Percentiles rank a stretch among this genome's conserved stretches.
Conservation (phyloP, 1,140 invertebrate species). For the Drosophila micromelanica region DNA sequence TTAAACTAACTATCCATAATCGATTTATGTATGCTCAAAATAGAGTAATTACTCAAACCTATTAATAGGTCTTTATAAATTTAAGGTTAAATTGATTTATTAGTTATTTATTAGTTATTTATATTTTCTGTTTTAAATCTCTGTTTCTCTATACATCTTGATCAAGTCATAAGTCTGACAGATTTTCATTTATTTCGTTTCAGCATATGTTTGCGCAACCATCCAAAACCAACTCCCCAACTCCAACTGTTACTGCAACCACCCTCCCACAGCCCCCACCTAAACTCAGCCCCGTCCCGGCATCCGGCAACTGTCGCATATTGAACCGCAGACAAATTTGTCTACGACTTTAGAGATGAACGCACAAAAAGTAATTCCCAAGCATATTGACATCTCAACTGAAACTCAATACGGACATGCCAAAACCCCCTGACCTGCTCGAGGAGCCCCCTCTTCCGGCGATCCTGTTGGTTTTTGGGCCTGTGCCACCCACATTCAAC, state of each 20-base stretch:
- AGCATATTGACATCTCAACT: conserved; percentile 75
- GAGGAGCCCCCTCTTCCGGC: too few relatives aligned
- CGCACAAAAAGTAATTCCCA: conserved; percentile 42
- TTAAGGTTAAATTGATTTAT: too few relatives aligned
- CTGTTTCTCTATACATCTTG: background rate
- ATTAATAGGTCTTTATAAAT: too few relatives aligned
- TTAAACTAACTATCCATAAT: too few relatives aligned
- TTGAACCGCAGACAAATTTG: conserved; percentile 80
- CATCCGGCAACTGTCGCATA: conserved; percentile 63
- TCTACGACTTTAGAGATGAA: conserved; percentile 72
- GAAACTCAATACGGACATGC: conserved; percentile 63
- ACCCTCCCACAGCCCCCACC: background rate
- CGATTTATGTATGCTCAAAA: too few relatives aligned
- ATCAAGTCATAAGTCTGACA: background rate
- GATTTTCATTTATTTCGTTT: background rate
- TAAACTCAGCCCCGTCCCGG: background rate
- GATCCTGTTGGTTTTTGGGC: background rate
- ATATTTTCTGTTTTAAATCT: too few relatives aligned
- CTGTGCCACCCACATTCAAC: conserved; percentile 69
- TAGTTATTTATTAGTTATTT: too few relatives aligned
- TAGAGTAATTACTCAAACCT: too few relatives aligned
- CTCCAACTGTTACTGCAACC: background rate
- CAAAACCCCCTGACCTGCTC: background rate
- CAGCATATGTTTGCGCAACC: conserved; percentile 56
- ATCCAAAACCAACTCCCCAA: background rate